Percentiles rank a stretch among this genome's conserved stretches.
Evolutionary conservation across 2,797 vertebrate species (phyloP).

Genomic region (Schizopygopsis malacanthus): DNA sequence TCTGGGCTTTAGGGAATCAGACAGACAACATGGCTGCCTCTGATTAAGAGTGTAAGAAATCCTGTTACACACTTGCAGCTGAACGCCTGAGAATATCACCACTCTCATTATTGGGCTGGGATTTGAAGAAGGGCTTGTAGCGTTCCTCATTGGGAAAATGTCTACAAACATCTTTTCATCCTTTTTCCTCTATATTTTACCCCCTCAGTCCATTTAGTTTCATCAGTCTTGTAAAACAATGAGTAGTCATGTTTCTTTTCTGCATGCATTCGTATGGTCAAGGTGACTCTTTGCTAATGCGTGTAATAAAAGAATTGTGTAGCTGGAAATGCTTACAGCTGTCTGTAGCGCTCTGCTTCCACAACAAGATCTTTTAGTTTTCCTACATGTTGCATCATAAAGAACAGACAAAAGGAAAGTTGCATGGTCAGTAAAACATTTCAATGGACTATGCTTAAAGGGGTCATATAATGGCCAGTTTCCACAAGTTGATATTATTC

Average conservation of each 20-base stretch:
- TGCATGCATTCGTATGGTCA: conserved; percentile 31
- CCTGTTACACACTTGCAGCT: conserved; percentile 79
- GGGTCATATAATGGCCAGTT: too few species aligned
- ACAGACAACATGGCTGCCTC: conserved; percentile 75
- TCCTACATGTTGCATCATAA: conserved; percentile 14
- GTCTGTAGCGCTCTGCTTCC: background rate
- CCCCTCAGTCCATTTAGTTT: conserved; percentile 43
- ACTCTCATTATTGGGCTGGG: conserved; percentile 73
- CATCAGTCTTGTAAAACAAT: conserved; percentile 51
- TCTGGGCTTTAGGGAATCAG: conserved; percentile 72
- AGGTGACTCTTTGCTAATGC: conserved; percentile 50
- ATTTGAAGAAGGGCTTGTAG: conserved; percentile 68
- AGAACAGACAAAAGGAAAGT: conserved; percentile 4
- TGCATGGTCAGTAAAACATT: conserved; percentile 11
- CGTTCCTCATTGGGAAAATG: conserved; percentile 51
- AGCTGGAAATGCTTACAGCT: conserved; percentile 12
- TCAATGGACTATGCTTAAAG: too few species aligned
- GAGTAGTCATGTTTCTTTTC: conserved; percentile 38
- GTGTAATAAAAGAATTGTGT: conserved; percentile 26
- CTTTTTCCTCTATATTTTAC: conserved; percentile 41
- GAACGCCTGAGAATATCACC: conserved; percentile 74
- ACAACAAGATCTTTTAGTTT: conserved; percentile 10
- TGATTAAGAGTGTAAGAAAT: conserved; percentile 82
- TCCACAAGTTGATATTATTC: too few species aligned
- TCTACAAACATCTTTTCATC: conserved; percentile 50